Conservation (phyloP, 1,140 invertebrate genomes). For the Temnothorax curvispinosus region DNA sequence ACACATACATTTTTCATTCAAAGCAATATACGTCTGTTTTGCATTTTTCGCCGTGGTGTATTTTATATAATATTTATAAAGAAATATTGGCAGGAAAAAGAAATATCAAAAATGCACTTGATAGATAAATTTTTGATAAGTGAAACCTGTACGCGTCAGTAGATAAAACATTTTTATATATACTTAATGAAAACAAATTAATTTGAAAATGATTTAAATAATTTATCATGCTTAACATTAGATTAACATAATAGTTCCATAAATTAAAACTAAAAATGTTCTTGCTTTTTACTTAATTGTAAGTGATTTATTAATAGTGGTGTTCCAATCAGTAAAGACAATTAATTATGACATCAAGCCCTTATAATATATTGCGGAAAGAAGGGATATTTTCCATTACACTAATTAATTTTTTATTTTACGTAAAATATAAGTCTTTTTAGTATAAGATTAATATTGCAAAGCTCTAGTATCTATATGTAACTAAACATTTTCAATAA, state of each 20-base stretch:
- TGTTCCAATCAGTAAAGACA: not conserved
- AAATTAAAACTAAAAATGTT: not conserved
- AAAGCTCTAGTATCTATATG: not conserved
- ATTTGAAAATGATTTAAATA: not conserved
- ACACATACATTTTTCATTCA: slow-evolving; percentile 37
- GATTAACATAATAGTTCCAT: not conserved
- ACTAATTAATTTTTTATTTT: slow-evolving; percentile 22
- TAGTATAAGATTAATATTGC: not conserved
- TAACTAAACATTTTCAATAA: not conserved
- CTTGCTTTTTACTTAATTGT: not conserved
- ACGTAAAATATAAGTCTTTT: not conserved
- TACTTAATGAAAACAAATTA: not conserved
- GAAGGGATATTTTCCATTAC: not conserved
- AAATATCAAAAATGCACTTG: not conserved
- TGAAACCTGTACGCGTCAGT: not conserved
- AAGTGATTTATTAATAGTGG: not conserved
- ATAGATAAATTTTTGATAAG: slow-evolving; percentile 7
- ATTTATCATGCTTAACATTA: not conserved
- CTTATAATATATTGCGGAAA: not conserved
- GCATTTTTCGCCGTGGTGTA: slow-evolving; percentile 5
- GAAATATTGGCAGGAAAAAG: slow-evolving; percentile 17
- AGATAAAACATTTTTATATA: not conserved
- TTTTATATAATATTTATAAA: slow-evolving; percentile 43
- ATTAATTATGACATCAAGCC: slow-evolving; percentile 7
- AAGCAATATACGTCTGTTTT: slow-evolving; percentile 29